phyloP scores from a whole-genome alignment of 2,888 invertebrate species.

The Sericinus montela region DNA sequence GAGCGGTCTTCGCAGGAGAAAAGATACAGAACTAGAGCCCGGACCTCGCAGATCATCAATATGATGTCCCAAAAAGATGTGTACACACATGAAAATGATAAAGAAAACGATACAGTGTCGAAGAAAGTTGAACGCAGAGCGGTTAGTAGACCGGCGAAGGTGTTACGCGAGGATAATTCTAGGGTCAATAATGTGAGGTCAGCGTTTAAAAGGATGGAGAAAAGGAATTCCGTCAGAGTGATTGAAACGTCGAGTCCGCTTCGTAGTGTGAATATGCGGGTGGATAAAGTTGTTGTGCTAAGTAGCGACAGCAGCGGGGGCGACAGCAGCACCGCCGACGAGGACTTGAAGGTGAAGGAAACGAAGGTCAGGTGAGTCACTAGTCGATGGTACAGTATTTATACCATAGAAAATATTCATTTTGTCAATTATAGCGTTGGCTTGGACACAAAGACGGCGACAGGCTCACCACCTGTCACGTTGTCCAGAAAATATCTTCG shows the following conservation, averaged over 20 bases:
- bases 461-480: too few relatives aligned
- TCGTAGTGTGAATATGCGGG: not conserved
- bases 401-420: too few relatives aligned
- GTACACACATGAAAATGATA: not conserved
- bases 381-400: too few relatives aligned
- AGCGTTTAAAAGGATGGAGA: not conserved
- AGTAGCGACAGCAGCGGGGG: not conserved
- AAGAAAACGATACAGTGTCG: not conserved
- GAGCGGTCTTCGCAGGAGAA: not conserved
- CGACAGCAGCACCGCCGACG: not conserved
- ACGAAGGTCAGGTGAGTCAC: not conserved
- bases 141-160: not conserved
- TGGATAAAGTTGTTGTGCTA: not conserved
- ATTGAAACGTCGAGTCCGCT: not conserved
- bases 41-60: not conserved
- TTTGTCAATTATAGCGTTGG: too few relatives aligned
- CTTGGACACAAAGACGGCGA: too few relatives aligned
- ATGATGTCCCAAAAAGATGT: not conserved
- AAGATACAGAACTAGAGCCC: slow-evolving; percentile 9
- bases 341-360: not conserved
- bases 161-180: not conserved
- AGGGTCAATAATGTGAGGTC: not conserved
- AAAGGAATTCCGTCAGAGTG: not conserved
- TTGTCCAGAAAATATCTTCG: too few relatives aligned
- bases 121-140: not conserved